Base-by-base conservation (phyloP, 1,140 invertebrate genomes). In the Eurosta solidaginis region DNA sequence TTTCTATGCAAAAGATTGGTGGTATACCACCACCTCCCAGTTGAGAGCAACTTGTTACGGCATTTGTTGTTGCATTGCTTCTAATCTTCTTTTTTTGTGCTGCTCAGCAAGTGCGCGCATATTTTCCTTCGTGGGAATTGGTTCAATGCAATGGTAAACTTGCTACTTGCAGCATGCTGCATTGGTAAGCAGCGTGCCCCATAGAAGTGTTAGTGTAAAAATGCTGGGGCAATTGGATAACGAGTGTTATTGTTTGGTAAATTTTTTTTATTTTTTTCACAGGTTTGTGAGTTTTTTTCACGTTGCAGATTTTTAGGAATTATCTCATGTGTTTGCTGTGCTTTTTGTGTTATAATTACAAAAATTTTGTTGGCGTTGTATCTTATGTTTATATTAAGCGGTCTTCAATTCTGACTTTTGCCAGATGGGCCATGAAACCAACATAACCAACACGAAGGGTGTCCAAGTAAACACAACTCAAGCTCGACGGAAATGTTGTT, bases 11-110 rank as follows among this genome's bases (percentile, higher is more conserved):
- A 68, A 40, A 68, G 59, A 68, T 68, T 68, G 40, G 59, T 68
- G 59, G 59, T 68, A 68, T 68, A n/a, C 59, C 59, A n/a, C 59
- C 59, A 68, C 59, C 59, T 68, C 59, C 59, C 73, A 74, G 22
- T 74, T 22, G 40, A 25, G 45, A 44, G 42, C 68, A 20, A 29
- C 33, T 45, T 74, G 73, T 76, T 54, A 77, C 25, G 59, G 75
- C 42, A 81, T 44, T 63, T 78, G 76, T 76, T 77, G 76, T 77
- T 63, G 47, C 22, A 27, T 52, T 9, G 74, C 29, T 76, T 29
- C 29, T 76, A 50, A 75, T 47, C 36, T 74, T 45, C 27, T 36
- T 68, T 42, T 47, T 68, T 40, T 6, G 33, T 68, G 45, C 59
- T 68, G 59, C n/a, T 68, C 59, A 10, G 36, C 59, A 68, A 68